A percentile compares a stretch with the other conserved stretches of the same genome.
phyloP scores from a whole-genome alignment of 2,113 vertebrate genomes.

The Struthidea cinerea region DNA sequence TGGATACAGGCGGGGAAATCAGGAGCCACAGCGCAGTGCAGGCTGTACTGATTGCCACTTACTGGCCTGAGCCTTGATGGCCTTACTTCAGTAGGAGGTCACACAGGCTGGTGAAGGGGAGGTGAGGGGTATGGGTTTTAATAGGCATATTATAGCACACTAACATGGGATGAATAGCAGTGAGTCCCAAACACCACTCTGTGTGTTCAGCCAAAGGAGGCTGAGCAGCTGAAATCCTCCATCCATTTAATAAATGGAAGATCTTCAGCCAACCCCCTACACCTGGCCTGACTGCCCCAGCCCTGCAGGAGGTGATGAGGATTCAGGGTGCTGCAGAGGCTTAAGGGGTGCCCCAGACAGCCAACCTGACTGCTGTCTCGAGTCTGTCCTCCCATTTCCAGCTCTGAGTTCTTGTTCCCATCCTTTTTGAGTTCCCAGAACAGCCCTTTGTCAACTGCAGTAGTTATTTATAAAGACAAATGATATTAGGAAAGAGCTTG shows the following conservation, averaged over 20 bases:
- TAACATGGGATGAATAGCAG: background rate
- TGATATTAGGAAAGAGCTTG: background rate
- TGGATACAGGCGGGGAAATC: background rate
- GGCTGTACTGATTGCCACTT: background rate
- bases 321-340: background rate
- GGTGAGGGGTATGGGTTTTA: background rate
- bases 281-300: background rate
- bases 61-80: background rate
- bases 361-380: background rate
- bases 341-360: background rate
- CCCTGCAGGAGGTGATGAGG: background rate
- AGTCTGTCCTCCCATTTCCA: background rate
- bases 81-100: background rate
- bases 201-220: background rate
- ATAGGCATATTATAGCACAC: background rate
- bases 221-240: background rate
- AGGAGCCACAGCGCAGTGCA: background rate
- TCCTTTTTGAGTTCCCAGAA: background rate
- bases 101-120: background rate
- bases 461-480: constrained; percentile 4
- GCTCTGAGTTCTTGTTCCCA: background rate
- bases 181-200: background rate
- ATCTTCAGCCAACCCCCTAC: background rate
- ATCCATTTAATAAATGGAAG: background rate
- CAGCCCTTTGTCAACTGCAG: background rate